Base-by-base conservation (phyloP, 1,140 invertebrate species). In the Drosophila nebulosa region DNA sequence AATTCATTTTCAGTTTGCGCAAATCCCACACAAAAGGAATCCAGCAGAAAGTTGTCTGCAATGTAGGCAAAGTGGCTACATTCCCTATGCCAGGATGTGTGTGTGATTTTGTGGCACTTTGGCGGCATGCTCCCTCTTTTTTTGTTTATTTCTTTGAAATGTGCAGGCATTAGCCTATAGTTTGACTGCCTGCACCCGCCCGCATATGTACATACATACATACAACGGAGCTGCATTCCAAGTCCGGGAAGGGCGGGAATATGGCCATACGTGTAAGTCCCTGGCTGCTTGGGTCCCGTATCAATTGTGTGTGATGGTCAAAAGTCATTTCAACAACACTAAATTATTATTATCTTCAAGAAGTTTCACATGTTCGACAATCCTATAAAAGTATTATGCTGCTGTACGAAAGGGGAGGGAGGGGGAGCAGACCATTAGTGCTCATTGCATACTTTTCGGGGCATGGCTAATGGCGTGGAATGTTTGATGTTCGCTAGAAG, bases 291-390 rank as follows among this genome's bases (percentile, higher is more conserved):
- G 57, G 26, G 32, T 42, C 39, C 86, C 80, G 79, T 90, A 90
- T 90, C 89, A 90, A 90, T 90, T 90, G 85, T 90, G 89, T 88
- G 86, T 91, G 90, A 91, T 91, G 90, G 90, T 91, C 90, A 91
- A 91, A 91, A 91, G 90, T 90, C 90, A 91, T 91, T 91, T 91
- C 90, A 91, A 91, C 90, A 91, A 76, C 90, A 91, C 90, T 91
- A 91, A 91, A 91, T 91, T 91, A 91, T 90, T 91, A 90, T 91
- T 91, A 91, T 91, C 90, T 90, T 90, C 76, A 90, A 90, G 89
- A 91, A 90, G 90, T 91, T 91, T 83, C 71, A 89, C 89, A 90
- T 85, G 70, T 73, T 79, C 72, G 72, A 90, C 83, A 88, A 83
- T 88, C 83, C 83, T 89, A 71, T 78, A 66, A 83, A 86, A 66